phyloP scores from a whole-genome alignment of 2,888 invertebrate genomes.

The Spisula subtruncata region DNA sequence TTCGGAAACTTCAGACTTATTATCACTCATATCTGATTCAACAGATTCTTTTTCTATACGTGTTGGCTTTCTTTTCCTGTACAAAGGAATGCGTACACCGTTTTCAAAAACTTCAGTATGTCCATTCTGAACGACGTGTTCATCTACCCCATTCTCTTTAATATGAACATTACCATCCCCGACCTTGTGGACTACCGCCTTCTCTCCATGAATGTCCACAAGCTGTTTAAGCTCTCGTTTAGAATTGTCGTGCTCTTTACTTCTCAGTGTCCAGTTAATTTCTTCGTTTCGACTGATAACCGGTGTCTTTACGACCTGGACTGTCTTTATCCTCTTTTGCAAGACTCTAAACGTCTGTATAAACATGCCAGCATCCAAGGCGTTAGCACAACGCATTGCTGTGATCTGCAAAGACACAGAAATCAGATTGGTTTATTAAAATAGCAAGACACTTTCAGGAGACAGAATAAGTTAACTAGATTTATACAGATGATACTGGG shows the following conservation, averaged over 20 bases:
- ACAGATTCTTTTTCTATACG: conserved; percentile 37
- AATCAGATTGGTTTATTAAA: neutral
- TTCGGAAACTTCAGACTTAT: conserved; percentile 71
- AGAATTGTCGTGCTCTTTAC: conserved; percentile 62
- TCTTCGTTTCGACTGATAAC: conserved; percentile 72
- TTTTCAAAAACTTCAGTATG: conserved; percentile 63
- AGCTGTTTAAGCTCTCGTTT: conserved; percentile 73
- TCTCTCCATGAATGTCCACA: conserved; percentile 69
- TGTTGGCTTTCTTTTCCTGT: conserved; percentile 61
- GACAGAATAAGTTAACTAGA: too few relatives aligned
- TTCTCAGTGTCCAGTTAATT: conserved; percentile 82
- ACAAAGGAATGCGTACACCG: conserved; percentile 62
- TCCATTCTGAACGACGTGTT: conserved; percentile 29
- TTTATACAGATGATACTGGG: too few relatives aligned
- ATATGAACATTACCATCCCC: conserved; percentile 23
- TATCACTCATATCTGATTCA: conserved; percentile 60
- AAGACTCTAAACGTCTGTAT: conserved; percentile 69
- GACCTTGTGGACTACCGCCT: conserved; percentile 39
- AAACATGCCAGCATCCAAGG: conserved; percentile 74
- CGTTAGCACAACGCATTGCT: conserved; percentile 75
- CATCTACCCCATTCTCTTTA: neutral
- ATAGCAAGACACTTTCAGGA: too few relatives aligned
- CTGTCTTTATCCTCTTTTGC: conserved; percentile 39
- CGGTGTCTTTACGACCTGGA: conserved; percentile 51
- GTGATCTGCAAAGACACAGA: conserved; percentile 70